Base-by-base conservation (phyloP, 2,888 invertebrate genomes). In the Aphidius colemani region DNA sequence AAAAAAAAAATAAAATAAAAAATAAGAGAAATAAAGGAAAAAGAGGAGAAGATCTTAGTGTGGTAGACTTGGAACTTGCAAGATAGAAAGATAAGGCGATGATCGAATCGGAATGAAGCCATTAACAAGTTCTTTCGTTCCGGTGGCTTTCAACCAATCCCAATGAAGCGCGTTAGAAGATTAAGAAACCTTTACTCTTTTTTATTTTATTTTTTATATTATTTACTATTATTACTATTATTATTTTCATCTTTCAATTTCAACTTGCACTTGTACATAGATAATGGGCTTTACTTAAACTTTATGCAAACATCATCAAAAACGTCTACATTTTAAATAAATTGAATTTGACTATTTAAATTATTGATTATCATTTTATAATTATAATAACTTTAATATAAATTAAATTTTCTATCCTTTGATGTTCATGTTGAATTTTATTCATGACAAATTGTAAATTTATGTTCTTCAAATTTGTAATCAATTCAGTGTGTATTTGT, bases 231-330 rank as follows among this genome's bases (percentile, higher is more conserved):
- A 7, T 13, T 39, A 13, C n/a, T 40, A n/a, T 53, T 53, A 69
- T 64, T 56, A 67, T 68, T 67, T 61, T 61, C 53, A 61, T 67
- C 55, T 60, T 61, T 53, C 59, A 56, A 63, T 67, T 67, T 64
- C 67, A 69, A 69, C 67, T 66, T 61, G 68, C 69, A 70, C 67
- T 70, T 68, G 75, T 71, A 75, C 78, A 81, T 81, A 81, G 30
- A 30, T 79, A 80, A 79, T 80, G 78, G 80, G 76, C 77, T 73
- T 73, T 74, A 74, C 75, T 80, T 76, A 68, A 74, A 78, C 80
- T 79, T 81, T 81, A 80, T 81, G 81, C 76, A 80, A 76, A 82
- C 81, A 80, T 74, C 80, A 79, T 79, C 75, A 71, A 72, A 74
- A 74, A 74, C 75, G 74, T 75, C 46, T 75, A 73, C 72, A 70